Evolutionary conservation across 2,113 vertebrate species (phyloP), one percentile per base, ranked within the genome.

Genomic region (Charina bottae): DNA sequence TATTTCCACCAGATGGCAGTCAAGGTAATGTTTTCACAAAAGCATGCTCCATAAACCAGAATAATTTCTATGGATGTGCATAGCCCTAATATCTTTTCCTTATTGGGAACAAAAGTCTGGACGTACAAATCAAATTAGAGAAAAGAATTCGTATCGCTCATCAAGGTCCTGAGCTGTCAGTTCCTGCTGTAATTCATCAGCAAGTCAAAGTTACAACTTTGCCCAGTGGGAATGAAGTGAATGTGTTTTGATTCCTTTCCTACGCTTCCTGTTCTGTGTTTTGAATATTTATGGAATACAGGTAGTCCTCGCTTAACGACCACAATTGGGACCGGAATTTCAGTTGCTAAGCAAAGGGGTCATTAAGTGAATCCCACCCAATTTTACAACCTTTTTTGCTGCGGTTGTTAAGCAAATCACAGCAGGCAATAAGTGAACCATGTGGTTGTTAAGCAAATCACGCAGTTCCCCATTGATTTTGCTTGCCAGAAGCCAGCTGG

Each of bases 1-100:
- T 49, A 46, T 3, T n/a, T 24, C 54, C 91, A 83, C 54, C 83
- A 88, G 91, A 53, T 92, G 86, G 91, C 28, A 60, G 85, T 19
- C 37, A 88, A 78, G 90, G 7, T 19, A 46, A 91, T 26, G 9
- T 11, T 83, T 88, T 91, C 23, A 2, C 10, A 90, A 59, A 59
- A 21, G 2, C 10, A 6, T 56, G 4, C 53, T 56, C 15, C 6
- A 1, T 58, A 26, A 42, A 58, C 6, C 21, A 2, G 89, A 56
- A 90, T 58, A 8, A 8, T 17, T 33, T 42, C 33, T 78, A 23
- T 12, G 8, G 60, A 17, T 28, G 46, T n/a, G 11, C 68, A 37
- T 21, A 8, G 17, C 19, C 33, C 33, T 78, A 78, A 37, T 7
- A 78, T 17, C 6, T 68, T 68, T 28, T n/a, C 13, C 24, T 68